Base-by-base conservation (phyloP, 1,140 invertebrate species). In the Saxidomus purpurata region DNA sequence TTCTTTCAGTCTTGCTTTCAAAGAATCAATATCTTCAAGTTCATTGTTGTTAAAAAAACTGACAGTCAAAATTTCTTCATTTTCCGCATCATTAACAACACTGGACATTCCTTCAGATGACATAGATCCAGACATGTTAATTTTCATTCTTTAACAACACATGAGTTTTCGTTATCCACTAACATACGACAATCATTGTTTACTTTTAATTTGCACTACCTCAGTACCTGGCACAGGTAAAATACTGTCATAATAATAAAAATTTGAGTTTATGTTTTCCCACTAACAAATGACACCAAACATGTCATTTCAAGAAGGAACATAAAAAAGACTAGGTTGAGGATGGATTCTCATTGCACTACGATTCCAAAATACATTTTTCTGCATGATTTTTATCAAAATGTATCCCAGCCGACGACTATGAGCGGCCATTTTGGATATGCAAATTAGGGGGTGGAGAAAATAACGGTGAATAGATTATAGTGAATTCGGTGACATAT, bases 11-110 rank as follows among this genome's bases (percentile, higher is more conserved):
- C 55, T 74, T 22, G 87, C 47, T 63, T 89, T 89, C 22, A 89
- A 25, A 17, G 47, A 22, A 36, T 89, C 87, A 59, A 83, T 69
- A 84, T 89, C 80, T 8, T 43, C n/a, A n/a, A n/a, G n/a, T 19
- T 89, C 87, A 47, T 83, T 77, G 40, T 89, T 89, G 4, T 83
- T 55, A 63, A 89, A 84, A 61, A 89, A 34, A 34, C 40, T 89
- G 11, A 83, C 63, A 19, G 79, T 83, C 11, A 89, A 8, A 43
- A 89, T 59, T 34, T 89, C 87, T 36, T 40, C 86, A 49, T 83
- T 43, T 22, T 82, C 61, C 25, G 47, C 49, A n/a, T 55, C 38
- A n/a, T 61, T n/a, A 25, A n/a, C 22, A 15, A 83, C 47, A 11
- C 40, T 43, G 11, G 61, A 34, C 63, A 82, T 82, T 31, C 28